A percentile compares a stretch with the other conserved stretches of the same genome.
These are phyloP conservation scores for Suncus etruscus DNA, from an alignment of 2,113 vertebrate species.

Conservation along the genomic window DNA sequence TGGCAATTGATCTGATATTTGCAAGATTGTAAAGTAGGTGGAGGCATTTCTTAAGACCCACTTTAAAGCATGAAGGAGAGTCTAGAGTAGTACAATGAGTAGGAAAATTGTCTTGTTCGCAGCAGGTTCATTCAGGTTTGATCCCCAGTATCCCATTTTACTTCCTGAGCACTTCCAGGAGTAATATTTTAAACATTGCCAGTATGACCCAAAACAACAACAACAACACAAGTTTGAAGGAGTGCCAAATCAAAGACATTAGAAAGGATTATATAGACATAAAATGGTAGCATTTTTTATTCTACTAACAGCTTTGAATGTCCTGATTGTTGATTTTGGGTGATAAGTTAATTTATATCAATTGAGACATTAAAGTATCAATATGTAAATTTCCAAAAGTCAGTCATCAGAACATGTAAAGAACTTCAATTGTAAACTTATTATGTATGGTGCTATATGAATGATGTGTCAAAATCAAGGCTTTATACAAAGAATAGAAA, in stretches of 20 bases:
- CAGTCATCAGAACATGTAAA: constrained; percentile 37
- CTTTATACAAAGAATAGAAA: too few species aligned
- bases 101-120: too few species aligned
- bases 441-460: background rate
- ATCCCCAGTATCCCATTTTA: too few species aligned
- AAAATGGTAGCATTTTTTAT: background rate
- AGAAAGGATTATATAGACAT: background rate
- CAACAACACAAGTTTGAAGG: background rate
- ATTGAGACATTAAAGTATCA: background rate
- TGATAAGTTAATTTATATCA: background rate
- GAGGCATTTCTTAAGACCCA: background rate
- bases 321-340: background rate
- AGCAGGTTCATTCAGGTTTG: too few species aligned
- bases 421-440: too few species aligned
- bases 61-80: background rate
- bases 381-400: constrained; percentile 36
- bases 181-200: too few species aligned
- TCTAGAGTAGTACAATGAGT: too few species aligned
- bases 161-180: too few species aligned
- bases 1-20: background rate
- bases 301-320: background rate
- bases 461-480: too few species aligned
- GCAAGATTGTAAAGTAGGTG: constrained; percentile 5
- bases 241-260: background rate
- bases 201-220: too few species aligned